Base-by-base conservation (phyloP, 2,888 invertebrate species). In the Epicampocera succincta region DNA sequence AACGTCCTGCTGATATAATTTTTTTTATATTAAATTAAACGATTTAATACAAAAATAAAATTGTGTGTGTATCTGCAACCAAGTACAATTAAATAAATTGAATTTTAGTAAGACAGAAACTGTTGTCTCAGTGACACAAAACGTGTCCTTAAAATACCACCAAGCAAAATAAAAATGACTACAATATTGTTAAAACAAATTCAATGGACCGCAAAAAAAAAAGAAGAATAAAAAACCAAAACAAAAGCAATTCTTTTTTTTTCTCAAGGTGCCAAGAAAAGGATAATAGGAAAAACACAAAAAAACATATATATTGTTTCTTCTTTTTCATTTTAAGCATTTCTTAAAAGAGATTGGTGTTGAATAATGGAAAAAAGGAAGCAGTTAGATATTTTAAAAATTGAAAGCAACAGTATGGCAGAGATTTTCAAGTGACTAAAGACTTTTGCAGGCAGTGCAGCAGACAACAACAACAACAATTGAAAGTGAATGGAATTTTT, bases 81-180 rank as follows among this genome's bases (percentile, higher is more conserved):
- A 50, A 66, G 11, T 58, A 50, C 66, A 66, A 66, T 68, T 68
- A 68, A 52, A 68, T 75, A 68, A 75, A 75, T 60, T 75, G 75
- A 75, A 75, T 75, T 68, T 68, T 50, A 68, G 50, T 68, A 52
- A 68, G 75, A 75, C 75, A 66, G 42, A 75, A 75, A 58, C 40
- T 75, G 44, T 56, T 75, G 42, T 48, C 74, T 33, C 50, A 21
- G 58, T 60, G n/a, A 50, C 44, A 75, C 50, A 33, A 56, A 68
- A 60, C 50, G 50, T 75, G 58, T 66, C 48, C 66, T 58, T 50
- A 48, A 75, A 33, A 60, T 76, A 9, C 44, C 38, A 68, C 33
- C 68, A 52, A 52, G 13, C 61, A 12, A 50, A 52, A 76, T 68
- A 38, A 76, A 61, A 76, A 68, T 68, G 21, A 17, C 50, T 52